These are phyloP conservation scores for Electrona antarctica DNA, from an alignment of 2,113 vertebrate species.

Conservation along the genomic window DNA sequence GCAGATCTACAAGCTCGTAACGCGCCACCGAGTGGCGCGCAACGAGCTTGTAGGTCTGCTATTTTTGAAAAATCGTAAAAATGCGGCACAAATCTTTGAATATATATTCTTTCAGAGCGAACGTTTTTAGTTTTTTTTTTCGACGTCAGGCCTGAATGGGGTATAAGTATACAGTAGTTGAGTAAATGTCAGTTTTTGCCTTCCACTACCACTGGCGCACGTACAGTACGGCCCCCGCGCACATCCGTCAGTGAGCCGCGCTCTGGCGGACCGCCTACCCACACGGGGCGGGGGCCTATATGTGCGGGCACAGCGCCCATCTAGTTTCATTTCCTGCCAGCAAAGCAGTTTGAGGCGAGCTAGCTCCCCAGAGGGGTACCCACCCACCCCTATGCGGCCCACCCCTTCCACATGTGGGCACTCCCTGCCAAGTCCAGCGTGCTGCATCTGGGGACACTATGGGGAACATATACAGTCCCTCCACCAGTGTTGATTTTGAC, in stretches of 20 bases:
- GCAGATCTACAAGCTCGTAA: too few species aligned
- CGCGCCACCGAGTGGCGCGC: too few species aligned
- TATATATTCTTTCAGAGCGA: too few species aligned
- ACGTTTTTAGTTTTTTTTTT: too few species aligned
- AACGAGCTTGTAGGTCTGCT: too few species aligned
- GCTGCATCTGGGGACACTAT: background rate
- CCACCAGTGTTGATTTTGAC: background rate
- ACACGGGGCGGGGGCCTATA: background rate
- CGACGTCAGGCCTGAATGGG: too few species aligned
- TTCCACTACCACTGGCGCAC: too few species aligned
- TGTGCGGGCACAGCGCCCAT: slow-evolving; percentile 18
- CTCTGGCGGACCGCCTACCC: background rate
- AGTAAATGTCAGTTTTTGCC: too few species aligned
- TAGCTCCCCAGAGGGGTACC: background rate
- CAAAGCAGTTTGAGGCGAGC: slow-evolving; percentile 17
- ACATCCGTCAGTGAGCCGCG: background rate
- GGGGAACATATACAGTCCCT: background rate
- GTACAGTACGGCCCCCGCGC: too few species aligned
- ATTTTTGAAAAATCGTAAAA: too few species aligned
- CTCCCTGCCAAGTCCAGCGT: background rate
- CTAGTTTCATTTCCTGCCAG: slow-evolving; percentile 34
- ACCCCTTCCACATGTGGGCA: background rate
- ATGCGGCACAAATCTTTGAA: too few species aligned
- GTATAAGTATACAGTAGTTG: too few species aligned
- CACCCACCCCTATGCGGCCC: background rate